Evolutionary conservation across 2,888 invertebrate genomes (phyloP).

Genomic region (Julus scanicus): DNA sequence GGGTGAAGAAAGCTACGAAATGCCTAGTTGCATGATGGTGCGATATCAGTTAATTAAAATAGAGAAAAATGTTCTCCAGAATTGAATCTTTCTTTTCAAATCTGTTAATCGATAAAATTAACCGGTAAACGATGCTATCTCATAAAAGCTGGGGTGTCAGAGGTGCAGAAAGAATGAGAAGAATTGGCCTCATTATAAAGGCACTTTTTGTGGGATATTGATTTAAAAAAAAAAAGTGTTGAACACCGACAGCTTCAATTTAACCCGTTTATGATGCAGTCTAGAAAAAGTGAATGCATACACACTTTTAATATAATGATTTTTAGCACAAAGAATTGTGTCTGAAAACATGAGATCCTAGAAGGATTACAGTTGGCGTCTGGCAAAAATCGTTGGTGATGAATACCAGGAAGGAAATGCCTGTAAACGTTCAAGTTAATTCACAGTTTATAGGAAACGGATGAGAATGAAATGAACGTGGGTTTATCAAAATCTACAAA

Average conservation of each 20-base stretch:
- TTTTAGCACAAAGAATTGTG: conserved; percentile 6
- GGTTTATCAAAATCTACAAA: background rate
- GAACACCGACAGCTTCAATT: background rate
- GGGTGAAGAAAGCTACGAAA: background rate
- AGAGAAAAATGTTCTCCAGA: conserved; percentile 21
- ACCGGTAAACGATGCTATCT: conserved; percentile 35
- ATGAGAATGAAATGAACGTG: background rate
- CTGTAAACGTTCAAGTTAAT: background rate
- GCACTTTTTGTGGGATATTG: conserved; percentile 4
- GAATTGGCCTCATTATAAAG: conserved; percentile 22
- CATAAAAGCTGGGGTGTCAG: background rate
- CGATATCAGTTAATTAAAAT: conserved; percentile 43
- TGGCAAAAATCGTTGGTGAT: background rate
- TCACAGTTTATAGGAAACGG: conserved; percentile 13
- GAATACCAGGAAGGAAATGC: background rate
- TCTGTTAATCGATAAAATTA: conserved; percentile 39
- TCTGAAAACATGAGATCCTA: background rate
- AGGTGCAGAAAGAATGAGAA: conserved; percentile 34
- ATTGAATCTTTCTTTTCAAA: conserved; percentile 45
- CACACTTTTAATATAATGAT: background rate
- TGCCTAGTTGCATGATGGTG: background rate
- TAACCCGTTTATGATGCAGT: background rate
- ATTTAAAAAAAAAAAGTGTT: background rate
- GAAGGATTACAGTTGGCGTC: conserved; percentile 4
- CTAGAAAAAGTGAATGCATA: background rate